Percentiles rank a stretch among this genome's conserved stretches.
These are phyloP conservation scores for Magallana ariakensis DNA, from an alignment of 1,140 invertebrate genomes.

Conservation along the genomic window DNA sequence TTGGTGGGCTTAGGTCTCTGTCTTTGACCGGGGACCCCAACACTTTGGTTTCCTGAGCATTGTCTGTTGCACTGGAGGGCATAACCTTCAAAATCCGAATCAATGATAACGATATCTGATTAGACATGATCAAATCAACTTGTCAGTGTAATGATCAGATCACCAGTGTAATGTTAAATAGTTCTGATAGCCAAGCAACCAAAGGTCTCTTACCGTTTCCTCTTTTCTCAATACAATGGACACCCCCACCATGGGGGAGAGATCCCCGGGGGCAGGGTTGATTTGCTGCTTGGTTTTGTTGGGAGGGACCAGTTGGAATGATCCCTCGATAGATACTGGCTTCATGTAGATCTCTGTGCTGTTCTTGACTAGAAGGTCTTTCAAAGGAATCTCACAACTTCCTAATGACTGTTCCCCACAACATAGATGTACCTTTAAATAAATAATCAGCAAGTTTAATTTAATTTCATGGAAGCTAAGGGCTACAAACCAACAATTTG, in stretches of 20 bases:
- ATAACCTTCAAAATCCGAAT: not conserved
- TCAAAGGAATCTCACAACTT: conserved; percentile 75
- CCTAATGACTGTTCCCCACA: conserved; percentile 80
- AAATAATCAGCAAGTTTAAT: not conserved
- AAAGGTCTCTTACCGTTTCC: conserved; percentile 66
- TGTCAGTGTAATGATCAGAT: too few species aligned
- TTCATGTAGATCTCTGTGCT: conserved; percentile 79
- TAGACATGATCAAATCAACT: too few species aligned
- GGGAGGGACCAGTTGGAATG: conserved; percentile 75
- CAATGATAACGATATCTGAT: too few species aligned
- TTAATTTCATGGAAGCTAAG: not conserved
- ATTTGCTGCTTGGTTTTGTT: conserved; percentile 71
- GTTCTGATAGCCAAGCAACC: too few species aligned
- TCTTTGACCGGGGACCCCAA: conserved; percentile 9
- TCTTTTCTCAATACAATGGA: conserved; percentile 77
- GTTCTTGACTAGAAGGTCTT: conserved; percentile 74
- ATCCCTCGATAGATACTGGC: conserved; percentile 76
- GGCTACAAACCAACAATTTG: too few species aligned
- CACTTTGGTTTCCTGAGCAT: conserved; percentile 34
- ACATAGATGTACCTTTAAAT: conserved; percentile 78
- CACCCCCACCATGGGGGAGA: conserved; percentile 72
- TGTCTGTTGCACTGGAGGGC: conserved; percentile 26
- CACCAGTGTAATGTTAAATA: too few species aligned
- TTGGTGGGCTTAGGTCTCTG: conserved; percentile 29
- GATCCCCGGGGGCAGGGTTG: conserved; percentile 60